These are phyloP conservation scores for Diphyllodes magnificus DNA, from an alignment of 2,113 vertebrate species.

Conservation along the genomic window DNA sequence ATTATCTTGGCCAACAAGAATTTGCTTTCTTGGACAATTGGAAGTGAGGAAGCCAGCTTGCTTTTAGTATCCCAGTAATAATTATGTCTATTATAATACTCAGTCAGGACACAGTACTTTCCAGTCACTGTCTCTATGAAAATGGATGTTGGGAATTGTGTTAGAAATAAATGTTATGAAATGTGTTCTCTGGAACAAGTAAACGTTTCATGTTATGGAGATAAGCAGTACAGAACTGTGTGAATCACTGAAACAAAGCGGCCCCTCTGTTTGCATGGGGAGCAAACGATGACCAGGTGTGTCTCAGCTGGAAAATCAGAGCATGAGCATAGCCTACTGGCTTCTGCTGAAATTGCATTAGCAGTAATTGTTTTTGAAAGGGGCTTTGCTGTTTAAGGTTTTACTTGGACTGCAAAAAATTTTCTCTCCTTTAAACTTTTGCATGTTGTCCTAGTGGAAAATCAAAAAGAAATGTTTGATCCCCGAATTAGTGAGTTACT, in stretches of 20 bases:
- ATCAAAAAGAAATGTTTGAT: background rate
- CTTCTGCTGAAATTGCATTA: constrained; percentile 34
- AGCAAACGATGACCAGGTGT: background rate
- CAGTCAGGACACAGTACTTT: background rate
- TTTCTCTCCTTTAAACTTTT: background rate
- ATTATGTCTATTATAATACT: background rate
- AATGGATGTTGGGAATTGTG: background rate
- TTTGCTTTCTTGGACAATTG: background rate
- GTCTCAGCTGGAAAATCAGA: constrained; percentile 43
- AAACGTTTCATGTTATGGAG: background rate
- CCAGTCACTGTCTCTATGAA: background rate
- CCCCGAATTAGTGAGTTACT: background rate
- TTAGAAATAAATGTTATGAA: constrained; percentile 18
- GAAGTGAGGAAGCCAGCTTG: background rate
- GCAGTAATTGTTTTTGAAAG: background rate
- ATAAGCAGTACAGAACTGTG: background rate
- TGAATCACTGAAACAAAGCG: background rate
- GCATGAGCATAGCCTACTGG: constrained; percentile 64
- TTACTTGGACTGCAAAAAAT: background rate
- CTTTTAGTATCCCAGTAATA: background rate
- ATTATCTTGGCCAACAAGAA: constrained; percentile 24
- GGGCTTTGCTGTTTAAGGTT: background rate
- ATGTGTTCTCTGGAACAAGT: background rate
- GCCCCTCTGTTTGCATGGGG: background rate
- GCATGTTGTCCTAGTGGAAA: background rate